Base-by-base conservation (phyloP, 2,888 invertebrate genomes). In the Calameuta filiformis region DNA sequence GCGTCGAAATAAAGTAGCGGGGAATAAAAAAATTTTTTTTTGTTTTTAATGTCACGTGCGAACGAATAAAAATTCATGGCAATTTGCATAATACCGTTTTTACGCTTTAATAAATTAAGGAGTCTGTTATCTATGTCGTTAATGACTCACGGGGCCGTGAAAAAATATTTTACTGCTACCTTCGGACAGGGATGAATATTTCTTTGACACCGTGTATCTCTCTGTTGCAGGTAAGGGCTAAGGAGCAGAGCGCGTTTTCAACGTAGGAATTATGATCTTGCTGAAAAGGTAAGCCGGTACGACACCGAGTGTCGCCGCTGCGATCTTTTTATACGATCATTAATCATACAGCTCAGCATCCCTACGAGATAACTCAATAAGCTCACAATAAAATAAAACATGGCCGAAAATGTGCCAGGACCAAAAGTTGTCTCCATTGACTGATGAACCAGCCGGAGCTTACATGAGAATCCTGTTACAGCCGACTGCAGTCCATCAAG, bases 281-380 rank as follows among this genome's bases (percentile, higher is more conserved):
- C 71, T 12, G 71, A 71, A 71, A 71, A 71, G 71, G 71, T 71
- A 71, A 71, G 71, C 71, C 74, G 37, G 23, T 34, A 74, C n/a
- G 74, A 23, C 35, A 37, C 74, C 74, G 23, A 23, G 2, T 12
- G 74, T 37, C 12, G 34, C 35, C 15, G 9, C 11, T 3, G 74
- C 35, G 74, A 35, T 56, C 23, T 74, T 74, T 73, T 78, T 11
- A 75, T 75, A 68, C 23, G 68, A 68, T 56, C 76, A 78, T 78
- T 78, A 78, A 78, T 78, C 78, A 78, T 31, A 30, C 12, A 35
- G 37, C 35, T 37, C 56, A 56, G 23, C 56, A 15, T 15, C 73
- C 71, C 71, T n/a, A 30, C 15, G 68, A 69, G 74, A 73, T 78
- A 78, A 78, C 78, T 78, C 78, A 78, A 78, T 78, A 73, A 78